phyloP scores from a whole-genome alignment of 2,113 vertebrate species.

The Nesospiza acunhae region DNA sequence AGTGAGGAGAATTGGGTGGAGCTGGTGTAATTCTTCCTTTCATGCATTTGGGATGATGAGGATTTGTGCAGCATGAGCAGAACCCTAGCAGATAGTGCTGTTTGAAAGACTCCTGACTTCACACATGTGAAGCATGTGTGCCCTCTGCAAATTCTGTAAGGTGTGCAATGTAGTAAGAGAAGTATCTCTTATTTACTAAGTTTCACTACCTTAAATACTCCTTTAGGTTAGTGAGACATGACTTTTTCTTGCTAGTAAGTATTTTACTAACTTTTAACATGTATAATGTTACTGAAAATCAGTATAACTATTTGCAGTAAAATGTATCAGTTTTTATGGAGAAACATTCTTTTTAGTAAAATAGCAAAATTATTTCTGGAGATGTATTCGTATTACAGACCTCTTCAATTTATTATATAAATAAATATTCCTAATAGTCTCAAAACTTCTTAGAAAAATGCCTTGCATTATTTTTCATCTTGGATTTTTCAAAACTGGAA shows the following conservation, averaged over 20 bases:
- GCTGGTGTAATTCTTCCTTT: not conserved
- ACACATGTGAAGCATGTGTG: not conserved
- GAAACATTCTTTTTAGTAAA: not conserved
- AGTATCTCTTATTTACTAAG: not conserved
- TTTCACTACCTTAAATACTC: not conserved
- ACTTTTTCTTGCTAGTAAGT: not conserved
- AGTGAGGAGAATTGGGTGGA: not conserved
- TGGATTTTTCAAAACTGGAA: not conserved
- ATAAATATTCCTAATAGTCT: not conserved
- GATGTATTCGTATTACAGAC: not conserved
- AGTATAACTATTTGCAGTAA: not conserved
- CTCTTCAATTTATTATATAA: not conserved
- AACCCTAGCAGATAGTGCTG: not conserved
- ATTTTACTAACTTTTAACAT: not conserved
- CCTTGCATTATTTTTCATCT: not conserved
- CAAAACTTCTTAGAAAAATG: not conserved
- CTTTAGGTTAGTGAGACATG: not conserved
- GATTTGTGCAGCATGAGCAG: not conserved
- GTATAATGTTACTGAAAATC: not conserved
- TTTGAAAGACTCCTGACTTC: not conserved
- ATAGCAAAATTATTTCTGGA: not conserved
- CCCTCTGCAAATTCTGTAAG: not conserved
- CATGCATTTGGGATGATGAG: rapidly evolving
- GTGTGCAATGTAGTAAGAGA: not conserved
- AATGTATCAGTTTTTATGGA: not conserved